These are phyloP conservation scores for Villa cingulata DNA, from an alignment of 2,888 invertebrate genomes.

Conservation along the genomic window DNA sequence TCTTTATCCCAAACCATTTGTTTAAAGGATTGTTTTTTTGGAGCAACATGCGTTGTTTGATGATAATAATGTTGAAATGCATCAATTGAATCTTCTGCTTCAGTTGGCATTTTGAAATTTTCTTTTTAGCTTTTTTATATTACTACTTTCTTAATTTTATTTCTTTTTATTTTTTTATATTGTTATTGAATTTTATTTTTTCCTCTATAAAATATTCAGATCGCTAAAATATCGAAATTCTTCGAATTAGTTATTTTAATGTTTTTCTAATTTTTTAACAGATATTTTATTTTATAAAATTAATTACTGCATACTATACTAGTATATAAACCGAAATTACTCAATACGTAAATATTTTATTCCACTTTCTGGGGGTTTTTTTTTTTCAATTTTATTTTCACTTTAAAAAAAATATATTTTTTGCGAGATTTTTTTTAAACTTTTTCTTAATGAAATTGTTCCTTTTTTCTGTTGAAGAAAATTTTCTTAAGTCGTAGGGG, in stretches of 20 bases:
- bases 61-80: constrained; percentile 52
- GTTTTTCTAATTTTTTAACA: too few species aligned
- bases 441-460: too few species aligned
- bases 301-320: too few species aligned
- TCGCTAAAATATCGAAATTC: not conserved
- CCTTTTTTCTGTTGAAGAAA: too few species aligned
- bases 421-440: too few species aligned
- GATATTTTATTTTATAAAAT: too few species aligned
- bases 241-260: too few species aligned
- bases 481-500: constrained; percentile 3
- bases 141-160: not conserved
- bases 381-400: too few species aligned
- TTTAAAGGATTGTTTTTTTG: constrained; percentile 44
- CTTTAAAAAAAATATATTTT: too few species aligned
- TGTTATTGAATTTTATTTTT: too few species aligned
- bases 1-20: constrained; percentile 65
- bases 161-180: too few species aligned
- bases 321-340: too few species aligned
- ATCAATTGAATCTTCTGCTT: constrained; percentile 39
- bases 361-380: not conserved
- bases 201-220: not conserved
- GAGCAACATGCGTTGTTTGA: constrained; percentile 43
- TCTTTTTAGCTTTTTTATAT: constrained; percentile 13
- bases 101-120: constrained; percentile 34
- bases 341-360: not conserved